Percentiles rank a stretch among this genome's conserved stretches.
Conservation (phyloP, 64 coral and sea anemone genomes). For the Montipora cactus region DNA sequence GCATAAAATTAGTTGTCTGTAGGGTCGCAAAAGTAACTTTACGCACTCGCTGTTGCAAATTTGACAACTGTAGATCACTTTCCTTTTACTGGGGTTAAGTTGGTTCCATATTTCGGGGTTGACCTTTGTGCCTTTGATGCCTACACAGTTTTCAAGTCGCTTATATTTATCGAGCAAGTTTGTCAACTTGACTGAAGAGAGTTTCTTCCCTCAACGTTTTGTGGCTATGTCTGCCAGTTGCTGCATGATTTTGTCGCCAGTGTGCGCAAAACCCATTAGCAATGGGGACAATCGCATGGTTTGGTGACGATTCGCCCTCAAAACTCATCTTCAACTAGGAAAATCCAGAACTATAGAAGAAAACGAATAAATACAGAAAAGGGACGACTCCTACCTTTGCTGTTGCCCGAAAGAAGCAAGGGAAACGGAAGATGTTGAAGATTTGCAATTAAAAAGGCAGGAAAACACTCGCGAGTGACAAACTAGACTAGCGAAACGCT, state of each 20-base stretch:
- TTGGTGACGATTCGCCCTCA: slow-evolving; percentile 35
- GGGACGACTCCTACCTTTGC: no score
- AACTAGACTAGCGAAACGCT: slow-evolving; percentile 3
- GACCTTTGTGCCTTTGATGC: not conserved
- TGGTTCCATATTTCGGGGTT: not conserved
- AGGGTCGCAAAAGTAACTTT: not conserved
- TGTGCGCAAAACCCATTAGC: no score
- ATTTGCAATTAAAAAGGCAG: not conserved
- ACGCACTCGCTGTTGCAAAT: not conserved
- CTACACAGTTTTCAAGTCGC: not conserved
- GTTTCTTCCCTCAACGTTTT: not conserved
- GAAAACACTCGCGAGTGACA: not conserved
- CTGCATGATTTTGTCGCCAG: not conserved
- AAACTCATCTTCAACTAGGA: not conserved
- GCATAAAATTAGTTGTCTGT: not conserved
- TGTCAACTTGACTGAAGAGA: not conserved
- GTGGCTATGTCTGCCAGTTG: not conserved
- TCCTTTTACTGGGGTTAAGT: not conserved
- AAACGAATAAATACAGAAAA: no score
- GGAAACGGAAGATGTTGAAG: no score
- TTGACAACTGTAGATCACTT: not conserved
- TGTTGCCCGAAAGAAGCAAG: no score
- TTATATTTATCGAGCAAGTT: not conserved
- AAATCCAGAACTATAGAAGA: no score
- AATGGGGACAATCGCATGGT: slow-evolving; percentile 35